Evolutionary conservation across 1,140 invertebrate species (phyloP).

Genomic region (Aphaenogaster ashmeadi): DNA sequence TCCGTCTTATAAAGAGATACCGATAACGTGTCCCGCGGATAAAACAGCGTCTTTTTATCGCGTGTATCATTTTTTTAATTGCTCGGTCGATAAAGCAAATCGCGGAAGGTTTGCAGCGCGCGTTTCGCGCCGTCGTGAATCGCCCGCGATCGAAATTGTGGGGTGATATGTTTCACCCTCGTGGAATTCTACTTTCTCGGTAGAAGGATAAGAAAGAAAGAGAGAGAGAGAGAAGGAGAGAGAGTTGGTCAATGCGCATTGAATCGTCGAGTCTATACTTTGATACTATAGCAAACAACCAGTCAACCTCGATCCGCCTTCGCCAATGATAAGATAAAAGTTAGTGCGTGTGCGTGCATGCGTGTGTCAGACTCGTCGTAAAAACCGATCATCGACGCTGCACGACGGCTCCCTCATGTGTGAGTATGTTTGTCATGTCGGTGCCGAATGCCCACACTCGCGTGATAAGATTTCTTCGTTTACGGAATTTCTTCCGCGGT

Average conservation of each 20-base stretch:
- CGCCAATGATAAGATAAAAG: constrained; percentile 83
- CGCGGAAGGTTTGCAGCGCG: neutral
- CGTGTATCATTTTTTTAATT: constrained; percentile 48
- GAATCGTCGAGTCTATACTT: constrained; percentile 23
- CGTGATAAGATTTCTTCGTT: constrained; percentile 50
- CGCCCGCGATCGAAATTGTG: constrained; percentile 1
- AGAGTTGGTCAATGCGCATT: constrained; percentile 21
- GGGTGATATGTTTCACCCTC: constrained; percentile 46
- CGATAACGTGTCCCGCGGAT: constrained; percentile 60
- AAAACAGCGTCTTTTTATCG: constrained; percentile 54
- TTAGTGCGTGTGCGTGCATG: constrained; percentile 73
- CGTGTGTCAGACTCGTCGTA: constrained; percentile 50
- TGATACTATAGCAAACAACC: constrained; percentile 67
- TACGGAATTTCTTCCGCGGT: constrained; percentile 5
- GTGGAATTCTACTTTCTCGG: constrained; percentile 54
- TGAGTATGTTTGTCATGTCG: neutral
- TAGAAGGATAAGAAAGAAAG: constrained; percentile 25
- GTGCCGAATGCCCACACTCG: constrained; percentile 52
- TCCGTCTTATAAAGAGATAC: neutral
- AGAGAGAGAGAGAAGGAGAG: constrained; percentile 9
- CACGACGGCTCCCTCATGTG: constrained; percentile 41
- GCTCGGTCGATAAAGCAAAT: constrained; percentile 71
- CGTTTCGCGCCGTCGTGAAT: constrained; percentile 2
- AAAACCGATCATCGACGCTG: constrained; percentile 59
- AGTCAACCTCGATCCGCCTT: constrained; percentile 78